Evolutionary conservation across 2,113 vertebrate species (phyloP), one percentile per base, ranked within the genome.

Genomic region (Acrocephalus arundinaceus): DNA sequence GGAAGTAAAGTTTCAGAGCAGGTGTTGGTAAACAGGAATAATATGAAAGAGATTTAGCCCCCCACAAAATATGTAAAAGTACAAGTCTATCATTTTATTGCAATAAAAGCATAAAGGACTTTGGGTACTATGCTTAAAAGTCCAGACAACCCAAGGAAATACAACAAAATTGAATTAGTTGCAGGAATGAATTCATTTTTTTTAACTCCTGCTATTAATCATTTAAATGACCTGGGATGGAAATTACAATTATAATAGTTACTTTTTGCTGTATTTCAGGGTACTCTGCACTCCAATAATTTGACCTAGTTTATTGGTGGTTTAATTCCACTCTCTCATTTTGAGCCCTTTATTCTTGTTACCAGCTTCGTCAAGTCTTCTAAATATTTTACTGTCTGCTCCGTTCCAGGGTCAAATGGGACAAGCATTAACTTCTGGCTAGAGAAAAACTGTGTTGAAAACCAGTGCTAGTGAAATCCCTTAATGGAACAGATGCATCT

Each of bases 171-270:
- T 81, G 80, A 92, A 75, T 96, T 86, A 90, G 86, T 90, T 92
- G 62, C 57, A 84, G 83, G 83, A 92, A 90, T 91, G 72, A 93
- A 86, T 95, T 96, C 13, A 65, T 68, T 92, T 95, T 88, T 89
- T 45, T n/a, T 72, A 92, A 96, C 45, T 89, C 45, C 37, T 84
- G 57, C 45, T 94, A 81, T 92, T 96, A 90, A 94, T 94, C 19
- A 70, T 92, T 95, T 85, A 90, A 84, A 81, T 93, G 78, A 79
- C 91, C 54, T 87, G 61, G 51, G 73, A 67, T 93, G 70, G 86
- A 90, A 95, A 84, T 95, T 70, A 63, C 52, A 77, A 58, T 74
- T 90, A 54, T 18, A 74, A 24, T 65, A 76, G 79, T 71, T 90
- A 81, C 45, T 49, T 67, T 80, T 90, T 92, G 52, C 68, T 84